phyloP scores from a whole-genome alignment of 2,797 vertebrate species.

The Muraenolepis orangiensis region DNA sequence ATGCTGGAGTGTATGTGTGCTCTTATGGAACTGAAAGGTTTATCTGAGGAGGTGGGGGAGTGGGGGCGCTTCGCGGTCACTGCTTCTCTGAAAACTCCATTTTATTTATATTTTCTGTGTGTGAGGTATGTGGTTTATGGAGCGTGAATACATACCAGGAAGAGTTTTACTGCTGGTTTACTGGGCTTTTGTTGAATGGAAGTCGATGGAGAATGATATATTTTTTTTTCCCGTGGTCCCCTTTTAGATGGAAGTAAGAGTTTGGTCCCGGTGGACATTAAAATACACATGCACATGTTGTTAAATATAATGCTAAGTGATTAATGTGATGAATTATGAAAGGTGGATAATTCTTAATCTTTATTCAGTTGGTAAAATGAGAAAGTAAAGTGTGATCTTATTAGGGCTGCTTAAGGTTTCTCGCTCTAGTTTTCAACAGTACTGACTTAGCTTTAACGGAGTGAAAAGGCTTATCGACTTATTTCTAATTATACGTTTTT shows the following conservation, averaged over 20 bases:
- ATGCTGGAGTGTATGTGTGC: slow-evolving; percentile 75
- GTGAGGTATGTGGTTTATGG: slow-evolving; percentile 49
- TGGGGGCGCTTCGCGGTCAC: slow-evolving; percentile 28
- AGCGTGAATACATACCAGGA: slow-evolving; percentile 43
- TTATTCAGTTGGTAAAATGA: background rate
- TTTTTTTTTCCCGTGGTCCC: background rate
- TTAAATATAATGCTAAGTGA: background rate
- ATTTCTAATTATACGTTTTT: slow-evolving; percentile 1
- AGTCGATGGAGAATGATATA: slow-evolving; percentile 16
- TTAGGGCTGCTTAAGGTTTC: background rate
- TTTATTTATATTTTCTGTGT: slow-evolving; percentile 37
- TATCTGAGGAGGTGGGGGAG: slow-evolving; percentile 54
- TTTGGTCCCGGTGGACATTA: background rate
- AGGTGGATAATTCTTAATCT: background rate
- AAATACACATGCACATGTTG: background rate
- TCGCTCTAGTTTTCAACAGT: background rate
- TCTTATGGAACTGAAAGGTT: slow-evolving; percentile 72
- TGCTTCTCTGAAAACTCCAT: slow-evolving; percentile 38
- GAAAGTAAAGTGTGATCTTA: background rate
- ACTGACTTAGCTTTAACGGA: background rate
- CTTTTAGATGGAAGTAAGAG: background rate
- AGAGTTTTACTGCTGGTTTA: slow-evolving; percentile 51
- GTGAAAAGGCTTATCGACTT: background rate
- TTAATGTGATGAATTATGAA: background rate
- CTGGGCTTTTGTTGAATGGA: slow-evolving; percentile 37